Evolutionary conservation across 1,140 invertebrate genomes (phyloP).

Genomic region (Heliconius melpomene): DNA sequence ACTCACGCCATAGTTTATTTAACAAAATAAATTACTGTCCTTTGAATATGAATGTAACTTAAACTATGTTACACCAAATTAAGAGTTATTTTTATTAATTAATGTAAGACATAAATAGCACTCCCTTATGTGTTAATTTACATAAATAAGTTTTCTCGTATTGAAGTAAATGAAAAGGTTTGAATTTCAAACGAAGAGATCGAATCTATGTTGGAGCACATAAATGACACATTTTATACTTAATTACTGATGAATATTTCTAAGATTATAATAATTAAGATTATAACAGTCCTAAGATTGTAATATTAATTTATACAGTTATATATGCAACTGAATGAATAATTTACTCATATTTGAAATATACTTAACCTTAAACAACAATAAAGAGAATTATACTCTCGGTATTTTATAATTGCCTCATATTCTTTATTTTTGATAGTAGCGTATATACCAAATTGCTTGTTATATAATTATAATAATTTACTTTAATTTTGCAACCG

Average conservation of each 20-base stretch:
- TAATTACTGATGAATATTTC: constrained; percentile 30
- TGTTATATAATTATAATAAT: constrained; percentile 8
- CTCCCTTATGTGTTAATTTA: constrained; percentile 36
- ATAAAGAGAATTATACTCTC: constrained; percentile 4
- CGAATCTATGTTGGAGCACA: constrained; percentile 33
- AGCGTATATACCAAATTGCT: neutral
- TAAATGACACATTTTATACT: constrained; percentile 39
- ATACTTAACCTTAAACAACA: neutral
- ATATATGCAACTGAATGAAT: neutral
- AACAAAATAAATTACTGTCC: too few relatives aligned
- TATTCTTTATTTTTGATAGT: neutral
- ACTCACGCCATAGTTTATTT: too few relatives aligned
- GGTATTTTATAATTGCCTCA: neutral
- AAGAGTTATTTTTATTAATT: neutral
- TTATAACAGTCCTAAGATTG: neutral
- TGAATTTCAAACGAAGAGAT: constrained; percentile 39
- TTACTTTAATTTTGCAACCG: neutral
- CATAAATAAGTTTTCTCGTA: constrained; percentile 35
- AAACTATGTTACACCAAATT: neutral
- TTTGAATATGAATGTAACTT: neutral
- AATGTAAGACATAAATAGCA: neutral
- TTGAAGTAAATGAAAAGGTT: constrained; percentile 29
- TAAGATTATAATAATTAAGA: too few relatives aligned
- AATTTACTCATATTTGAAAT: too few relatives aligned
- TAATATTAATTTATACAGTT: neutral